phyloP scores from a whole-genome alignment of 2,113 vertebrate genomes.

The Riparia riparia region DNA sequence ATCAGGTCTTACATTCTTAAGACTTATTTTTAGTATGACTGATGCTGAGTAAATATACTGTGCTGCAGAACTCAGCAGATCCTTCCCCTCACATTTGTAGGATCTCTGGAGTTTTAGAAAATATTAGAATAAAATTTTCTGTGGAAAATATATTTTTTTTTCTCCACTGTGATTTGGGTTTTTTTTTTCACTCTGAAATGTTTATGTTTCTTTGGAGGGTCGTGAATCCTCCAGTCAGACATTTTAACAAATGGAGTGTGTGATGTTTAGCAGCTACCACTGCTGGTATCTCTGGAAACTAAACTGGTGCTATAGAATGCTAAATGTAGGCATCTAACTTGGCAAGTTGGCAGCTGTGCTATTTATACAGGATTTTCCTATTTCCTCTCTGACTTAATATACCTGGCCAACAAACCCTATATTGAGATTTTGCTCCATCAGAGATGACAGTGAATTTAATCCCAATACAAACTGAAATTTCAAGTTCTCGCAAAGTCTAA shows the following conservation, averaged over 20 bases:
- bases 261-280: neutral
- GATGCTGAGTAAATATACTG: neutral
- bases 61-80: neutral
- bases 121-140: neutral
- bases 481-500: neutral
- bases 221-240: neutral
- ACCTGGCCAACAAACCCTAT: neutral
- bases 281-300: neutral
- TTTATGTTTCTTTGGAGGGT: neutral
- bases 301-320: neutral
- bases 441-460: neutral
- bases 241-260: neutral
- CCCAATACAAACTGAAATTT: neutral
- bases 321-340: neutral
- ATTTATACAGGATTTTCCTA: neutral
- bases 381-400: neutral
- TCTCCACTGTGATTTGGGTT: neutral
- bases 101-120: neutral
- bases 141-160: neutral
- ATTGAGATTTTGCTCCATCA: neutral
- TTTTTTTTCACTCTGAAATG: neutral
- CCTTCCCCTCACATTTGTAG: neutral
- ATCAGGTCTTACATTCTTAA: neutral
- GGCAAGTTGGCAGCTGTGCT: neutral
- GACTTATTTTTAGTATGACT: neutral